Evolutionary conservation across 2,797 vertebrate genomes (phyloP).

Genomic region (Clarias fuscus): DNA sequence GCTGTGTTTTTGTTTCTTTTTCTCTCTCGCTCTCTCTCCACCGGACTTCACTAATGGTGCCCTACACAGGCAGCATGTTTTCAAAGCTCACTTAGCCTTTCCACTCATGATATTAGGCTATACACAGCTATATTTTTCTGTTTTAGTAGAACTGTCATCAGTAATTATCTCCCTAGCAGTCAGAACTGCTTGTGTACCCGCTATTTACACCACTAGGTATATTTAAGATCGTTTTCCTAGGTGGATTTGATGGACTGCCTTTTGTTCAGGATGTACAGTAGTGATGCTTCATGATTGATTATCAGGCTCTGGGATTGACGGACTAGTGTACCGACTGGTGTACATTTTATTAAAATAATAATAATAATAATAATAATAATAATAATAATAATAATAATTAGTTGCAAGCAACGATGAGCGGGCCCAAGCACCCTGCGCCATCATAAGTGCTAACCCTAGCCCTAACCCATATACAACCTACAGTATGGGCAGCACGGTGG

Average conservation of each 20-base stretch:
- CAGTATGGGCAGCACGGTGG: no score
- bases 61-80: not conserved
- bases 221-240: not conserved
- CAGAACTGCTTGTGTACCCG: not conserved
- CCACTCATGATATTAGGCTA: not conserved
- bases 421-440: no score
- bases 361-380: no score
- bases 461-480: no score
- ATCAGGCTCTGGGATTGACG: not conserved
- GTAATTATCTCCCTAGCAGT: no score
- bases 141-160: not conserved
- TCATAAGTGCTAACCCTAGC: no score
- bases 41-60: not conserved
- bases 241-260: no score
- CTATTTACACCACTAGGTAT: no score
- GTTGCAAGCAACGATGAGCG: no score
- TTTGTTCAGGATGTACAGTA: not conserved
- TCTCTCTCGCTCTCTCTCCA: not conserved
- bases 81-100: not conserved
- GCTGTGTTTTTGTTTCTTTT: not conserved
- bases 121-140: not conserved
- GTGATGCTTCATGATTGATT: not conserved
- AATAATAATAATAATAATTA: no score
- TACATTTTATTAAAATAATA: not conserved
- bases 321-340: not conserved